Base-by-base conservation (phyloP, 1,140 invertebrate genomes). In the Drosophila guanche region DNA sequence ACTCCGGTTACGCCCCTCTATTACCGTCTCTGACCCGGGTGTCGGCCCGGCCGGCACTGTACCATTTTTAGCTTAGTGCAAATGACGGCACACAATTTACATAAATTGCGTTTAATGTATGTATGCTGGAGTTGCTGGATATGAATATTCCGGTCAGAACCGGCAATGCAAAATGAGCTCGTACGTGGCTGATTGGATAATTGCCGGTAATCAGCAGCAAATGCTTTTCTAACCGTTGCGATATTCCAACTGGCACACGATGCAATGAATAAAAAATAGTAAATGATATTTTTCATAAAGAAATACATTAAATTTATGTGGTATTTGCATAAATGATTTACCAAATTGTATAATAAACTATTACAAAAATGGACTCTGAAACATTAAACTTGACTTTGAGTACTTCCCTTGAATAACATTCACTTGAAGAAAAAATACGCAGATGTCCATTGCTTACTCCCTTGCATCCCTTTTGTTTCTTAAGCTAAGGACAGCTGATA, bases 101-200 rank as follows among this genome's bases (percentile, higher is more conserved):
- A 80, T 80, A 80, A 80, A 76, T 80, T 61, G 43, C 47, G 51
- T 63, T 75, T 70, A 79, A 79, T 80, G 50, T 55, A 67, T 51
- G 48, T 20, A 51, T 16, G 48, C 48, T 12, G 59, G 29, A 33
- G 7, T 57, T 47, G 57, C 54, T 79, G 66, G 50, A 67, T 75
- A 59, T 54, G 71, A 41, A 56, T 56, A 48, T 54, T 42, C n/a
- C 43, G 29, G 50, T n/a, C 23, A 25, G 41, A 54, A 29, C 42
- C 25, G 63, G 51, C 41, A 56, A 56, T 68, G 66, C 62, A 48
- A 68, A 68, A 68, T 29, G 14, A 37, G 41, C 42, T 55, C 51
- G 47, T 20, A 56, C 66, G 63, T 68, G 63, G 25, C 66, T 68
- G 42, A 69, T 69, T 68, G 51, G 51, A 69, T 69, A 69, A 69